Conservation (phyloP, 2,797 vertebrate species). For the Cyprinodon diabolis region DNA sequence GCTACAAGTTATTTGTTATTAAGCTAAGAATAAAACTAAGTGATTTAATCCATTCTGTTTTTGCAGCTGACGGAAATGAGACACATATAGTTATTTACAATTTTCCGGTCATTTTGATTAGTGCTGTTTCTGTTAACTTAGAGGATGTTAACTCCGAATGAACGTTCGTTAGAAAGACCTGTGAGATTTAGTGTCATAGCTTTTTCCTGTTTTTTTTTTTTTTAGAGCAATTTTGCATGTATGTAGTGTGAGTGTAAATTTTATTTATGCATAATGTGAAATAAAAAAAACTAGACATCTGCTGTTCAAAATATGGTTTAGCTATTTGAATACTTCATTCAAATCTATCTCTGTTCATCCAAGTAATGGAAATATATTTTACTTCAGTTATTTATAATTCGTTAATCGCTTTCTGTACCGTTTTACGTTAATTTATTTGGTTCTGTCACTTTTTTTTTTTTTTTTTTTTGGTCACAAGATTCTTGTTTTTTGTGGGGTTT, state of each 20-base stretch:
- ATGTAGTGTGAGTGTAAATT: constrained; percentile 1
- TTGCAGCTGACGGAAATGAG: not conserved
- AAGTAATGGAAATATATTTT: not conserved
- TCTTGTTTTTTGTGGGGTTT: not conserved
- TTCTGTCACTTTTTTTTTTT: not conserved
- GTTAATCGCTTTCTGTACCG: not conserved
- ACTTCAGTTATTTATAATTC: constrained; percentile 1
- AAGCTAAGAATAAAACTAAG: not conserved
- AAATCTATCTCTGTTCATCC: not conserved
- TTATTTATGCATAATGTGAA: not conserved
- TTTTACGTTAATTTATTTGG: constrained; percentile 4
- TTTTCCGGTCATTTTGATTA: not conserved
- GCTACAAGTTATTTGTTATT: not conserved
- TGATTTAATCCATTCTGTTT: not conserved
- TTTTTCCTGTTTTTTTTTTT: not conserved
- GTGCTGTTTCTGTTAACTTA: constrained; percentile 1
- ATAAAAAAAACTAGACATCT: not conserved
- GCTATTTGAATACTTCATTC: constrained; percentile 3
- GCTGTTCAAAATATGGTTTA: not conserved
- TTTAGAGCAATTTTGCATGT: constrained; percentile 1
- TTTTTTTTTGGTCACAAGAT: not conserved
- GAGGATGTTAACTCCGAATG: not conserved
- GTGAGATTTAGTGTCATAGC: not conserved
- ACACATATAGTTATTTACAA: not conserved
- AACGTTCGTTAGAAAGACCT: not conserved